Evolutionary conservation across 30 jellyfish, hydroid and myxozoan genomes (phyloP), one percentile per base, ranked within the genome.

Genomic region (Turritopsis dohrnii): DNA sequence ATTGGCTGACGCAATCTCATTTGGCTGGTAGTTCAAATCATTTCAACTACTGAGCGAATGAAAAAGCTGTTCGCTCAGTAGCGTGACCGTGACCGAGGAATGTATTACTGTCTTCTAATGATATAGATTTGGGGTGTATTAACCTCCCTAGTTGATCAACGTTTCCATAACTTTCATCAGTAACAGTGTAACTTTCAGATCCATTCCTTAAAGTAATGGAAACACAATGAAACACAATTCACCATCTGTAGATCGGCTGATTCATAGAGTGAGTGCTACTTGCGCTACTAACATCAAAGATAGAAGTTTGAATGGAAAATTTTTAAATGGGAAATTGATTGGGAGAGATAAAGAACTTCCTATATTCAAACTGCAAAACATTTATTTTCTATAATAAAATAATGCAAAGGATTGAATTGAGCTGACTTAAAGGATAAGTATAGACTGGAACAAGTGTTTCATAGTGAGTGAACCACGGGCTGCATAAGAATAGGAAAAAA

Each of bases 41-140:
- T n/a, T n/a, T n/a, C n/a, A n/a, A n/a, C n/a, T n/a, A n/a, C n/a
- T n/a, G n/a, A n/a, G n/a, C n/a, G n/a, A n/a, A n/a, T n/a, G n/a
- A n/a, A 7, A 26, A 74, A 21, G 97, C 94, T 20, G 97, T 91
- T n/a, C n/a, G n/a, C n/a, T n/a, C n/a, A n/a, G n/a, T n/a, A n/a
- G n/a, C n/a, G n/a, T 8, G 84, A 26, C 9, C 24, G 9, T 21
- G 87, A 96, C 97, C 97, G 0, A 96, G 87, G 66, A 92, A 92
- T 72, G 88, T 92, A 22, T 79, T 92, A 84, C 88, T 92, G 0
- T 75, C 84, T 0, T 30, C 88, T 21, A 88, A 87, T 41, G 85
- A 81, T 28, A 28, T n/a, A 1, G 95, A 41, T 41, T 3, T 41
- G 60, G 60, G 60, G 60, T 41, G 5, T 41, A 13, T 41, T 41